Base-by-base conservation (phyloP, 1,140 invertebrate genomes). In the Melipona quadrifasciata region DNA sequence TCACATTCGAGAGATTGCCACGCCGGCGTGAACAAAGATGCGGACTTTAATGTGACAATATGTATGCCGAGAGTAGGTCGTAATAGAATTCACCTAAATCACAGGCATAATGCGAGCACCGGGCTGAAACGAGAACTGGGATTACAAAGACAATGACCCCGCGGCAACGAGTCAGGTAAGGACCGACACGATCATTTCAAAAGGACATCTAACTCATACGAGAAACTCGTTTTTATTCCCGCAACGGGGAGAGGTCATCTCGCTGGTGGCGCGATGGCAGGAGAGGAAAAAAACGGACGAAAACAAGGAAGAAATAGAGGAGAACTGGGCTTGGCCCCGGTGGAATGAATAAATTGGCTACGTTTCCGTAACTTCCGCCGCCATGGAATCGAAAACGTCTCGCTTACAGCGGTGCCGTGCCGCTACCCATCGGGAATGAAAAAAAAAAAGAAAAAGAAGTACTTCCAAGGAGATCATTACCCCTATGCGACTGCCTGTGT, bases 31-130 rank as follows among this genome's bases (percentile, higher is more conserved):
- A 68, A 86, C 79, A 53, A 1, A 83, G 67, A 68, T 53, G 6
- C 67, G 74, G 71, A 53, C 61, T 73, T 72, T 88, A 88, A 88
- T 87, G 64, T 65, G 81, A 84, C 82, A 80, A 87, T 88, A 81
- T 85, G 86, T 85, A 87, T 88, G 72, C 87, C 65, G 21, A 17
- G 24, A 12, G 70, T 19, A n/a, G 24, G 31, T 0, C 34, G 47
- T 80, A 74, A 84, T 84, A 84, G 68, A 84, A 76, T 79, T 84
- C 82, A 79, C 76, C 67, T 80, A 84, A 84, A 84, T 84, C 83
- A 80, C 61, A 10, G 12, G 1, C 24, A 64, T 68, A 74, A 74
- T 65, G 73, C 58, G 0, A 31, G 3, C 76, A 31, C 31, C 31
- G 68, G 51, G 6, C 31, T 14, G 27, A 74, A 84, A 84, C 83